These are phyloP conservation scores for Fundulus diaphanus DNA, from an alignment of 2,797 vertebrate genomes.

Conservation along the genomic window DNA sequence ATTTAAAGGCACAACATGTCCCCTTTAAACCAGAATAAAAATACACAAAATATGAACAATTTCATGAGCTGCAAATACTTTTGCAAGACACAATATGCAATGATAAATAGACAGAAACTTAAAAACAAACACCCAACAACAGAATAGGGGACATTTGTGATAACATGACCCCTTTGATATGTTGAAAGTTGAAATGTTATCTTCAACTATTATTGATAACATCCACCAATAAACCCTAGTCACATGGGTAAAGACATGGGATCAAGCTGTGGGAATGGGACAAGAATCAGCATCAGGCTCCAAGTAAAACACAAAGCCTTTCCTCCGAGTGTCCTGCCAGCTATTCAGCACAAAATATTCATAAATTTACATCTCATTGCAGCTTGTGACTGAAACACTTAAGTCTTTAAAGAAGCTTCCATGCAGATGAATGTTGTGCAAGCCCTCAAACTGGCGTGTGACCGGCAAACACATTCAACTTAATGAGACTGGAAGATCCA, in stretches of 20 bases:
- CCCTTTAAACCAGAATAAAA: background rate
- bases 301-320: constrained; percentile 68
- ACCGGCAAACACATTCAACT: constrained; percentile 15
- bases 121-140: background rate
- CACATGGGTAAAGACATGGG: constrained; percentile 33
- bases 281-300: constrained; percentile 35
- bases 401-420: constrained; percentile 35
- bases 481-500: constrained; percentile 47
- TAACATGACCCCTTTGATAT: background rate
- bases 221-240: constrained; percentile 22
- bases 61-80: background rate
- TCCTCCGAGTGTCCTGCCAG: constrained; percentile 47
- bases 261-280: constrained; percentile 39
- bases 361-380: constrained; percentile 70
- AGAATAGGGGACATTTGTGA: background rate
- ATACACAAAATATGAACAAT: background rate
- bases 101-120: background rate
- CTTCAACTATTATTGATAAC: constrained; percentile 37
- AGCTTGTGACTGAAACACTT: constrained; percentile 40
- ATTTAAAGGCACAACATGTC: no score
- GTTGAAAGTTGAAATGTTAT: constrained; percentile 40
- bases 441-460: constrained; percentile 12
- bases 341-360: constrained; percentile 62
- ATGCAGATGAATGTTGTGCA: constrained; percentile 31
- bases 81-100: background rate